Base-by-base conservation (phyloP, 1,140 invertebrate species). In the Ectropis grisescens region DNA sequence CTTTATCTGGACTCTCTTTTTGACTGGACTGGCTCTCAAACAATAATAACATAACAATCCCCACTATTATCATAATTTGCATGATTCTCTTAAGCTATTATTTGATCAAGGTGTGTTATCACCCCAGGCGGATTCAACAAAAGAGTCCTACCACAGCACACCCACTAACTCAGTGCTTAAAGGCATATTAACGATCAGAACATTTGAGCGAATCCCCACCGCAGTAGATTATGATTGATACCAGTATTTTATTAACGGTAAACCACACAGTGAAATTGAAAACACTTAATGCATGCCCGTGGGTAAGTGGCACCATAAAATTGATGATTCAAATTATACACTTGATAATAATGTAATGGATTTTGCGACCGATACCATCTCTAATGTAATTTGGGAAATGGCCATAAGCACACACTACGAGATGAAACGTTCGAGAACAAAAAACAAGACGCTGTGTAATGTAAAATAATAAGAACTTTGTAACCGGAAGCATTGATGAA, bases 221-320 rank as follows among this genome's bases (percentile, higher is more conserved):
- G 33, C 33, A 34, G 33, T 41, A 51, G 42, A 57, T 57, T 51
- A 52, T 51, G 58, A 57, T 60, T 60, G 44, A 60, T 57, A 54
- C 41, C 37, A 44, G 38, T 52, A 52, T 47, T 52, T 55, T 48
- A 42, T 29, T 55, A 59, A 55, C 45, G 51, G 56, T 49, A 44
- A 33, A 48, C 37, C 42, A 46, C 37, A 38, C 26, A 47, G 29
- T 42, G 38, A 56, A 50, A 41, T 43, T 47, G 41, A 34, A 28
- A 41, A 33, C 35, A 28, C 37, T 44, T 41, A 41, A 45, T 40
- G 27, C 27, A 33, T 27, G 25, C 22, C 40, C 33, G 16, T 36
- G 32, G 29, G 33, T 35, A 36, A 36, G 16, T 19, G 16, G 16
- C 30, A 42, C 24, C 2, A 19, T 19, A 27, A 43, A 47, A 43